Base-by-base conservation (phyloP, 2,888 invertebrate genomes). In the Bellardia bayeri region DNA sequence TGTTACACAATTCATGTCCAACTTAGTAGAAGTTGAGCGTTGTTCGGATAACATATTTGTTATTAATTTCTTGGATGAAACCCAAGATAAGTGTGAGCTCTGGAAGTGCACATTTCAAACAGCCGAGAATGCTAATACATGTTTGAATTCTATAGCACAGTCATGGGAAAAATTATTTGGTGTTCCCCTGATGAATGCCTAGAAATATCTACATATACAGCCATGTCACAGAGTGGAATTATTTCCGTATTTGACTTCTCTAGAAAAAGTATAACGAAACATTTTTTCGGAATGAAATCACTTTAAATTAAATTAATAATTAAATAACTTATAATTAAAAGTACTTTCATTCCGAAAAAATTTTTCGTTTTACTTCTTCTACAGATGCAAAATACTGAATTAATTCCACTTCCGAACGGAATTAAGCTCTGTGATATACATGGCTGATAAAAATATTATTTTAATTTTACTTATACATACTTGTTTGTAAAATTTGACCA, bases 161-260 rank as follows among this genome's bases (percentile, higher is more conserved):
- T 94, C 94, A 1, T 95, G 95, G 95, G 94, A 95, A 89, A 93
- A 94, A 89, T 89, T 95, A 4, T 95, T 95, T 90, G 95, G 95
- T 49, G 94, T 95, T 82, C 94, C 95, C 51, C 91, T 95, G 61
- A 85, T 91, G 42, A 91, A 83, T 87, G 83, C 89, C 37, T 89
- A 79, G 30, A 5, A 75, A 66, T 51, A 79, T 7, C 8, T 11
- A 84, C 72, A 23, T 23, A 56, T 56, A 45, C 1, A 23, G n/a
- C n/a, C n/a, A n/a, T n/a, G n/a, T n/a, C n/a, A n/a, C n/a, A n/a
- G n/a, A n/a, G n/a, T n/a, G n/a, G n/a, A n/a, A n/a, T n/a, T n/a
- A n/a, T n/a, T n/a, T n/a, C n/a, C n/a, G n/a, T n/a, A n/a, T n/a
- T n/a, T n/a, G n/a, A n/a, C n/a, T n/a, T n/a, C n/a, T n/a, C n/a